phyloP scores from a whole-genome alignment of 2,797 vertebrate genomes.

The Myiothlypis chrysogaster region DNA sequence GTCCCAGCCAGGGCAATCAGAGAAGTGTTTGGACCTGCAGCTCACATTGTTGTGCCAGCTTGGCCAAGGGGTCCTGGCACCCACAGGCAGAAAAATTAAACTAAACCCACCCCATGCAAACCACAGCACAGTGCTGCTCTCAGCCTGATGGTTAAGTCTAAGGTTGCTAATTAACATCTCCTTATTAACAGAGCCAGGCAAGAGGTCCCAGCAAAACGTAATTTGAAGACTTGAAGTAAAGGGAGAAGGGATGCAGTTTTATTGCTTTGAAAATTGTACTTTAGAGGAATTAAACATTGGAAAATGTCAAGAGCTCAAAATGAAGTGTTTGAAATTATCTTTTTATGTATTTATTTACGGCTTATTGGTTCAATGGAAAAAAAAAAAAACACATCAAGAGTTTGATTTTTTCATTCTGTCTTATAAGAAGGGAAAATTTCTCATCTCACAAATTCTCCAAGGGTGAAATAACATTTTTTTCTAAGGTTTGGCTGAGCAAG shows the following conservation, averaged over 20 bases:
- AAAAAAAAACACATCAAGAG: not conserved
- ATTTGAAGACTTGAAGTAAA: not conserved
- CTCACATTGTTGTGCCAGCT: fast-evolving
- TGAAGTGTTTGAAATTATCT: conserved; percentile 10
- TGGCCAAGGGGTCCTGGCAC: not conserved
- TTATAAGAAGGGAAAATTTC: not conserved
- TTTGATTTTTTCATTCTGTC: not conserved
- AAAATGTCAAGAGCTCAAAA: conserved; percentile 9
- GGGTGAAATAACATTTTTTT: not conserved
- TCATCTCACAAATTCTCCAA: not conserved
- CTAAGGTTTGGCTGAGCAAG: not conserved
- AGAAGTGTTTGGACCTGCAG: not conserved
- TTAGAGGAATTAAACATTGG: not conserved
- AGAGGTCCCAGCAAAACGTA: not conserved
- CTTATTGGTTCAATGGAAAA: not conserved
- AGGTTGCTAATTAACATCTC: not conserved
- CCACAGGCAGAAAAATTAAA: not conserved
- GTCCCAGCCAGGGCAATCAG: not conserved
- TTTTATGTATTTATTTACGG: conserved; percentile 33
- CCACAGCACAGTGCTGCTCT: not conserved
- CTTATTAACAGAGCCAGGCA: not conserved
- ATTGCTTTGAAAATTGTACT: not conserved
- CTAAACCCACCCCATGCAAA: not conserved
- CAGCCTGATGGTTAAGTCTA: not conserved
- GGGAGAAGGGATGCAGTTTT: not conserved